Percentiles rank a stretch among this genome's conserved stretches.
phyloP scores from a whole-genome alignment of 2,113 vertebrate genomes.

The Crotophaga sulcirostris region DNA sequence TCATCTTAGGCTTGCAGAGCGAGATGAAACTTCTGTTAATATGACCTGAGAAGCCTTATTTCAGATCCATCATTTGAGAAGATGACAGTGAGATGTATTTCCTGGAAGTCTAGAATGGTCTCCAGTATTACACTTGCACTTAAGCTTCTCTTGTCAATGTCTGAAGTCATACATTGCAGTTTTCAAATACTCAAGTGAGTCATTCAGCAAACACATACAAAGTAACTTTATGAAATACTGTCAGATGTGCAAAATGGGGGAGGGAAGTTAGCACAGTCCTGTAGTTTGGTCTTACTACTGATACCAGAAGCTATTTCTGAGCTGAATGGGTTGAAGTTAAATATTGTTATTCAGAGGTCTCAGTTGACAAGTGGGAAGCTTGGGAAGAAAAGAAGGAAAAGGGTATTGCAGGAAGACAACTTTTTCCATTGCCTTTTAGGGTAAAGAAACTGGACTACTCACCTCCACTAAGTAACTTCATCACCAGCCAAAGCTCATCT shows the following conservation, averaged over 20 bases:
- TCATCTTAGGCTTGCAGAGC: not conserved
- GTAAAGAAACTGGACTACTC: slow-evolving; percentile 63
- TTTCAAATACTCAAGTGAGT: not conserved
- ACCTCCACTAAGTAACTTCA: slow-evolving; percentile 97
- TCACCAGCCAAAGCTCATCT: slow-evolving; percentile 96
- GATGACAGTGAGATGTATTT: not conserved
- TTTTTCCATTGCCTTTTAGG: not conserved
- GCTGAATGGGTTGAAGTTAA: not conserved
- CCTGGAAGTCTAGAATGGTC: not conserved
- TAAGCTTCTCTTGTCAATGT: not conserved
- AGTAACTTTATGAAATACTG: not conserved
- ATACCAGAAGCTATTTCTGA: not conserved
- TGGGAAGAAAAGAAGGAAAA: not conserved
- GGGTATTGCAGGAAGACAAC: not conserved
- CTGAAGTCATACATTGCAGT: not conserved
- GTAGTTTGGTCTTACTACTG: not conserved
- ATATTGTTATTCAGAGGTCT: not conserved
- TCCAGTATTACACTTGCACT: not conserved
- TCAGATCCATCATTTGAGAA: not conserved
- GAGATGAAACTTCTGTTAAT: not conserved
- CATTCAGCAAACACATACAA: not conserved
- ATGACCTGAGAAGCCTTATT: not conserved
- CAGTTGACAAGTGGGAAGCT: not conserved
- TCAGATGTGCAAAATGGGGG: not conserved
- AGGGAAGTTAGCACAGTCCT: not conserved